A percentile compares a stretch with the other conserved stretches of the same genome.
Evolutionary conservation across 2,888 invertebrate genomes (phyloP).

Genomic region (Ryuthela nishihirai): DNA sequence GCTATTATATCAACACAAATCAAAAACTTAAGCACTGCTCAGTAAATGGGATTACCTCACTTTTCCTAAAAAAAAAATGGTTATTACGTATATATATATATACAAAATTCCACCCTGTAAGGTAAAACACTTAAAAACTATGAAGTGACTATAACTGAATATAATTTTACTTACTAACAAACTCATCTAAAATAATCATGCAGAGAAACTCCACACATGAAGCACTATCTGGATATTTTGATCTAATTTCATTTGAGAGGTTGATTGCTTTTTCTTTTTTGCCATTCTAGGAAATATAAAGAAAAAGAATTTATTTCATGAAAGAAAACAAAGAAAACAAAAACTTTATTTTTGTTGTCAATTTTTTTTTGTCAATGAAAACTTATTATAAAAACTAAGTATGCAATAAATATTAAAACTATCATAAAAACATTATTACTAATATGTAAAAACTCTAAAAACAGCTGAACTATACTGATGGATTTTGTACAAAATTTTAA

Average conservation of each 20-base stretch:
- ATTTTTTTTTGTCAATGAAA: no score
- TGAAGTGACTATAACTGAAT: neutral
- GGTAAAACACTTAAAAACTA: neutral
- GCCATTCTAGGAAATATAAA: conserved; percentile 14
- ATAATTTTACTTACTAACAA: conserved; percentile 13
- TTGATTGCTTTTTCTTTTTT: conserved; percentile 5
- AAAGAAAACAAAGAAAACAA: no score
- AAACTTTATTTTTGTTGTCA: no score
- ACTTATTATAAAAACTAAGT: no score
- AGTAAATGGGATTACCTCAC: no score
- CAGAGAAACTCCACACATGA: conserved; percentile 21
- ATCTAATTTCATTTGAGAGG: conserved; percentile 7
- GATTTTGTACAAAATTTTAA: conserved; percentile 21
- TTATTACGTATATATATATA: no score
- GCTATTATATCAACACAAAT: no score
- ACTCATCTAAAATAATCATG: conserved; percentile 21
- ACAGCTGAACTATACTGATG: neutral
- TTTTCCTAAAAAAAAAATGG: no score
- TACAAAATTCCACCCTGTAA: no score
- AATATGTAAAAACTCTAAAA: neutral
- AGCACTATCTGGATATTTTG: conserved; percentile 13
- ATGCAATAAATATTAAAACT: neutral
- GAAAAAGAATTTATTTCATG: neutral
- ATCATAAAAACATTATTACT: neutral
- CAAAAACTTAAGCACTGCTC: no score